A percentile compares a stretch with the other conserved stretches of the same genome.
These are phyloP conservation scores for Nebria ingens DNA, from an alignment of 1,140 invertebrate genomes.

Conservation along the genomic window DNA sequence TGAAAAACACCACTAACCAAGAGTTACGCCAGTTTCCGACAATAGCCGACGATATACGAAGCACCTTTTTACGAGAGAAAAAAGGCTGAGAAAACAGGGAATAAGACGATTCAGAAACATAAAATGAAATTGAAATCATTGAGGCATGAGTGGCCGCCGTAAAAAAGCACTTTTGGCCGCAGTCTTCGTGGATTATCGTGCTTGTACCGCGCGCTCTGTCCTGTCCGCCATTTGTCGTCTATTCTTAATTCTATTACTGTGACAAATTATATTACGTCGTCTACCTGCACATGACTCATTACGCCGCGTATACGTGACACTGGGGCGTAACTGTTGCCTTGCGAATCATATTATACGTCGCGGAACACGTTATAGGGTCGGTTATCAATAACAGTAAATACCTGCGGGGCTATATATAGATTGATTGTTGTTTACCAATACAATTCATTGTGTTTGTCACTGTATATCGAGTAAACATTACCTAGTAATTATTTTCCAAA, in stretches of 20 bases:
- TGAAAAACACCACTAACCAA: too few relatives aligned
- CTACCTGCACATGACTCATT: neutral
- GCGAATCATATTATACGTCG: too few relatives aligned
- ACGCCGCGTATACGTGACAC: neutral
- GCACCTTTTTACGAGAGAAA: neutral
- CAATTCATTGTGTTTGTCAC: too few relatives aligned
- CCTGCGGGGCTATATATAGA: too few relatives aligned
- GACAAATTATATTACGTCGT: constrained; percentile 5
- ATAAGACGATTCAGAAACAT: neutral
- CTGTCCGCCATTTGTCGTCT: neutral
- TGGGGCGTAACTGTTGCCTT: too few relatives aligned
- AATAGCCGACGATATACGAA: neutral
- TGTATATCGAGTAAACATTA: too few relatives aligned
- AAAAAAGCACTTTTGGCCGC: neutral
- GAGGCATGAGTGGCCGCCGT: neutral
- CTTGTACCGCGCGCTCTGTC: neutral
- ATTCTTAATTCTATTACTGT: constrained; percentile 7
- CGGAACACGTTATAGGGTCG: too few relatives aligned
- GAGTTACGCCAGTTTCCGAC: neutral
- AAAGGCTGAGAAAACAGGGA: neutral
- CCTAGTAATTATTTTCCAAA: too few relatives aligned
- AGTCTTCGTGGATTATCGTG: neutral
- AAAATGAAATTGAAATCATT: constrained; percentile 4
- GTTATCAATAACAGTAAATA: too few relatives aligned
- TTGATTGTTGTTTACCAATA: too few relatives aligned